These are phyloP conservation scores for Thunnus thynnus DNA, from an alignment of 2,113 vertebrate genomes.

Conservation along the genomic window DNA sequence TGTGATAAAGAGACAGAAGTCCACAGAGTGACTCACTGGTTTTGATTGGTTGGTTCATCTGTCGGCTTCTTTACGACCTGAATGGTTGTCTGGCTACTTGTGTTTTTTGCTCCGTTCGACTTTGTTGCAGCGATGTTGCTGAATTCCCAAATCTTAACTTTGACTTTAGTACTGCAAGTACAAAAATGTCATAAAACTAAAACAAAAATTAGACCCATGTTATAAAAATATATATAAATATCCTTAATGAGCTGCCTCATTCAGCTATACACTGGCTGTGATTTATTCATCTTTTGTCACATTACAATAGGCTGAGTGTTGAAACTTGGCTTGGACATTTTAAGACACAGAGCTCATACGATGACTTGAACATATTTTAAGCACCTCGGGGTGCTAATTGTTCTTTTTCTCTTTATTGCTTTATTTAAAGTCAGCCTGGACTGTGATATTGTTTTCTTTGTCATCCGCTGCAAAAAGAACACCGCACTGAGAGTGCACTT, in stretches of 20 bases:
- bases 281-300: conserved; percentile 18
- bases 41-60: not conserved
- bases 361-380: no score
- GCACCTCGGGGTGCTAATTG: conserved; percentile 19
- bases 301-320: not conserved
- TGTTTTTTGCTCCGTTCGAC: not conserved
- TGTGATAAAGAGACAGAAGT: no score
- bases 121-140: not conserved
- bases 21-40: no score
- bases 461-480: conserved; percentile 3
- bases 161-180: not conserved
- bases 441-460: conserved; percentile 30
- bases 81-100: not conserved
- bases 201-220: not conserved
- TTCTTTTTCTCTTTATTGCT: conserved; percentile 38
- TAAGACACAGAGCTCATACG: no score
- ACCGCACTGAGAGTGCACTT: conserved; percentile 1
- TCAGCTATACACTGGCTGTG: conserved; percentile 8
- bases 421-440: conserved; percentile 10
- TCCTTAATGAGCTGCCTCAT: not conserved
- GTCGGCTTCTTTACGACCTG: not conserved
- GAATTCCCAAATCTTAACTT: not conserved
- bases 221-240: not conserved
- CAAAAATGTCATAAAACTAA: conserved; percentile 2
- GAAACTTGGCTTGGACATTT: conserved; percentile 24